Evolutionary conservation across 2,797 vertebrate species (phyloP), one percentile per base, ranked within the genome.

Genomic region (Diplodus sargus): DNA sequence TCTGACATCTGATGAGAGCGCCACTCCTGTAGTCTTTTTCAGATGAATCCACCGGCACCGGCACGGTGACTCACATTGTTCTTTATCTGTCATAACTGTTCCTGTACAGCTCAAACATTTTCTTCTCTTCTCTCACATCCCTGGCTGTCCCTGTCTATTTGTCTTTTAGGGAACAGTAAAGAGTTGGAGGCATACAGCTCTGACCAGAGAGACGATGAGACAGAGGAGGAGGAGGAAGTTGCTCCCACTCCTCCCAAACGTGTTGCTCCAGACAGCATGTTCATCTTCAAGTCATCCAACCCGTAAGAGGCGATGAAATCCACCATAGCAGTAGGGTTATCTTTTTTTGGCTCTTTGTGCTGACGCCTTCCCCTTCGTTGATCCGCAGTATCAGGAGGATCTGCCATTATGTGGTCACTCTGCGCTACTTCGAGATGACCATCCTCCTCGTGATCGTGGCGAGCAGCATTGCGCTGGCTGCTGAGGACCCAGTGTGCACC

Each of bases 401-500:
- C 73, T 99, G 98, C 83, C 98, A 99, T 93, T 99, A 98, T 85
- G 94, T 98, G 11, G 98, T 99, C 70, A 99, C 96, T 74, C 89
- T 99, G 83, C 97, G 98, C 71, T 99, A 99, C 93, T 99, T 99
- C 11, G 98, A 99, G 96, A 99, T 99, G 98, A 96, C 96, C 92
- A 99, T 99, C 86, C 97, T 99, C 3, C 95, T 99, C 66, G 98
- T 99, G 90, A 99, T 99, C 0, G 98, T 98, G 4, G 98, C 98
- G 17, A 99, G 98, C 94, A 99, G 98, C 94, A 98, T 99, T 0
- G 98, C 98, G 14, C 92, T 99, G 70, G 98, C 98, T 0, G 98
- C 98, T 0, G 98, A 99, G 90, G 98, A 99, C 79, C 98, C 98
- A 0, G 98, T 99, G 67, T 95, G 96, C 81, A 97, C 97, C 91